These are phyloP conservation scores for Gallinago solitaria DNA, from an alignment of 2,797 vertebrate species.

Conservation along the genomic window DNA sequence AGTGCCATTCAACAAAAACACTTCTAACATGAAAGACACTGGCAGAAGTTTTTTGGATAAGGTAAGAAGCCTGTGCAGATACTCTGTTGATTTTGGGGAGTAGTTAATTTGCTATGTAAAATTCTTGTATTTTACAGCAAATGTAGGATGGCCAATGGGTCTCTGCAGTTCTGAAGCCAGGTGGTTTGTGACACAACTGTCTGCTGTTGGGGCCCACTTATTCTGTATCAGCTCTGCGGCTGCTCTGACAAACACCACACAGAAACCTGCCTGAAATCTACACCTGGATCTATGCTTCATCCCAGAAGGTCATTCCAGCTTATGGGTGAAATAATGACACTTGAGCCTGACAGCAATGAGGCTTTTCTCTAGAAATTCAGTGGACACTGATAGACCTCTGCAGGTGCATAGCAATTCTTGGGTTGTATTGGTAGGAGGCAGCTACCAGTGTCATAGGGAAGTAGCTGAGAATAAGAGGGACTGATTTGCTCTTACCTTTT, in stretches of 20 bases:
- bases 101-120: not conserved
- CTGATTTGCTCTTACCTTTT: constrained; percentile 79
- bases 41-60: not conserved
- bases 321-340: not conserved
- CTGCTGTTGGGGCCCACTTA: not conserved
- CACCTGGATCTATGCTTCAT: not conserved
- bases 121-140: not conserved
- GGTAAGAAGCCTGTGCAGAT: not conserved
- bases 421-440: not conserved
- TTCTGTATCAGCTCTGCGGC: not conserved
- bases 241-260: not conserved
- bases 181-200: not conserved
- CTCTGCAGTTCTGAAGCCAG: not conserved
- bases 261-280: not conserved
- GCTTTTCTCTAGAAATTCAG: not conserved
- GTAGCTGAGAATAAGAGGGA: fast-evolving
- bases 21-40: not conserved
- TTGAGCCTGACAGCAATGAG: not conserved
- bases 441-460: fast-evolving
- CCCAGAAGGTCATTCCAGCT: not conserved
- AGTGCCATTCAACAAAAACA: not conserved
- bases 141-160: not conserved
- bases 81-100: not conserved
- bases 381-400: not conserved
- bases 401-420: not conserved